Base-by-base conservation (phyloP, 2,888 invertebrate species). In the Eledona agricola region DNA sequence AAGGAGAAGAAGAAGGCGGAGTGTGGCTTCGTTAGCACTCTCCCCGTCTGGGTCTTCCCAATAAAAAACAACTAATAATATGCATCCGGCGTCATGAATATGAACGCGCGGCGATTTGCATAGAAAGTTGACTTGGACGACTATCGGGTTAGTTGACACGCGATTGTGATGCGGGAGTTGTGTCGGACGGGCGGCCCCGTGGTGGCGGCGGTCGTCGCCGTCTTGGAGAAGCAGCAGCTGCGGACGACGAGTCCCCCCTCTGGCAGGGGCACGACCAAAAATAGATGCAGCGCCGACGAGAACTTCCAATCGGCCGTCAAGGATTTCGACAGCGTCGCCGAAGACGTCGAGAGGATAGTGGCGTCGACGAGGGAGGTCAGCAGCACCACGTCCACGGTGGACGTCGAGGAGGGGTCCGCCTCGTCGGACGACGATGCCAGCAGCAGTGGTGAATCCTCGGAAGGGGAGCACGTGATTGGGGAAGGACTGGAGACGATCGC, bases 161-260 rank as follows among this genome's bases (percentile, higher is more conserved):
- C n/a, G n/a, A n/a, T n/a, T n/a, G n/a, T n/a, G 31, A 71, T 70
- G 70, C 61, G 69, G 16, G 70, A 71, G 54, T 51, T 66, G 51
- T 65, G 65, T 51, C 64, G 63, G 55, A 62, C 66, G 45, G 80
- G 80, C 73, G 75, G 77, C 6, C 79, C 82, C 70, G 78, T 84
- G 60, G 85, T 85, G 57, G 84, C 85, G 55, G 83, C 84, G 4
- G 78, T 78, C n/a, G 77, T 79, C 20, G 78, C 79, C 34, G 76
- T 78, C 43, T 70, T 79, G 55, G 78, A 79, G 67, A 72, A 74
- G 58, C 76, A 77, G 57, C 51, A 58, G 25, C 31, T n/a, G n/a
- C n/a, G n/a, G n/a, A n/a, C n/a, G n/a, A n/a, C n/a, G n/a, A n/a
- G n/a, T n/a, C n/a, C n/a, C n/a, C n/a, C n/a, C n/a, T n/a, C n/a